Evolutionary conservation across 2,113 vertebrate genomes (phyloP).

Genomic region (Cettia cetti): DNA sequence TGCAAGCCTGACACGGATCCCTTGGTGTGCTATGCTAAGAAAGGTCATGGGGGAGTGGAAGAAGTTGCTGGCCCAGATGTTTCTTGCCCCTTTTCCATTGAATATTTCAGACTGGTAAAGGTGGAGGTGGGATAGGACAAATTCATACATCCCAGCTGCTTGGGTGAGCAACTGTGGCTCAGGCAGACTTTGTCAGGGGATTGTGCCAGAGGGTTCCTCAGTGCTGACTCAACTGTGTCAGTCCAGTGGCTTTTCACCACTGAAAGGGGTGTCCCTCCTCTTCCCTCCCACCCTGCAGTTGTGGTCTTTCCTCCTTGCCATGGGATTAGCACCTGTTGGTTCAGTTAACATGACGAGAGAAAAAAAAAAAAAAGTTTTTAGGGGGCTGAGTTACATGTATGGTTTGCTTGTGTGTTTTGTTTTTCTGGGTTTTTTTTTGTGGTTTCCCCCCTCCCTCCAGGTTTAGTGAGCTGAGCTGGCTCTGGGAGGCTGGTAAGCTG

Average conservation of each 20-base stretch:
- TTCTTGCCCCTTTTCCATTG: not conserved
- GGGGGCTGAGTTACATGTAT: not conserved
- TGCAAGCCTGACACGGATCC: not conserved
- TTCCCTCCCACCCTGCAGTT: not conserved
- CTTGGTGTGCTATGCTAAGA: fast-evolving
- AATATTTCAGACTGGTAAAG: not conserved
- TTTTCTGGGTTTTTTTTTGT: too few species aligned
- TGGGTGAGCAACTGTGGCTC: not conserved
- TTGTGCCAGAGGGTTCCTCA: not conserved
- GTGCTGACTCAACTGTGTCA: not conserved
- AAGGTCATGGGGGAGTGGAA: not conserved
- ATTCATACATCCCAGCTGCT: not conserved
- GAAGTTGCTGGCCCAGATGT: not conserved
- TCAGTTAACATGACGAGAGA: not conserved
- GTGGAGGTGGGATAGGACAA: not conserved
- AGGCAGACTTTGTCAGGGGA: not conserved
- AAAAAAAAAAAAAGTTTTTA: not conserved
- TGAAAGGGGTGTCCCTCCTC: not conserved
- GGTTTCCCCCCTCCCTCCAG: fast-evolving
- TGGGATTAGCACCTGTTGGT: not conserved
- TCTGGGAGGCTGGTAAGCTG: not conserved
- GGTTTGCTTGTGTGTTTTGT: not conserved
- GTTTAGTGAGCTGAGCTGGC: not conserved
- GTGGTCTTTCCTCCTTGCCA: not conserved
- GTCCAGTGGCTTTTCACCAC: not conserved